These are phyloP conservation scores for Halictus rubicundus DNA, from an alignment of 1,140 invertebrate species.

Conservation along the genomic window DNA sequence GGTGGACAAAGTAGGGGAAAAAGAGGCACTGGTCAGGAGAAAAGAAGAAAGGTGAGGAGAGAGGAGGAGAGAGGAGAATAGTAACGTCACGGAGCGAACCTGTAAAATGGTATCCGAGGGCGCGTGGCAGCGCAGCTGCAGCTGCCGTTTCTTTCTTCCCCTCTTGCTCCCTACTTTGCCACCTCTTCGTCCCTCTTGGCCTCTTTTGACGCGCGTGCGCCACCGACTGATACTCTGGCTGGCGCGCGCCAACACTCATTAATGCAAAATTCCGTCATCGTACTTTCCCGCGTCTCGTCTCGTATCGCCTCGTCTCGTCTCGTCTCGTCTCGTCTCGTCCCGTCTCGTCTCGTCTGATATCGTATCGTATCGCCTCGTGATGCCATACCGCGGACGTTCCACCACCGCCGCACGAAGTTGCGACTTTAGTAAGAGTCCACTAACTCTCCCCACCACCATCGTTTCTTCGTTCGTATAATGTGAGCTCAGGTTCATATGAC, in stretches of 20 bases:
- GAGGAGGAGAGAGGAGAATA: background rate
- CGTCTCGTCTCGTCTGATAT: too few relatives aligned
- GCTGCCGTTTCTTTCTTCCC: constrained; percentile 67
- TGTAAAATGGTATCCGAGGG: constrained; percentile 69
- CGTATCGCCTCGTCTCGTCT: background rate
- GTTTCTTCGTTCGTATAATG: too few relatives aligned
- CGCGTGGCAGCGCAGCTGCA: constrained; percentile 77
- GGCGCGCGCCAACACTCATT: constrained; percentile 72
- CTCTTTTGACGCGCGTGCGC: constrained; percentile 51
- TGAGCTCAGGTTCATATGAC: too few relatives aligned
- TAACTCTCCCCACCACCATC: too few relatives aligned
- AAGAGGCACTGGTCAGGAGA: constrained; percentile 9
- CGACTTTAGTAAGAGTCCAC: too few relatives aligned
- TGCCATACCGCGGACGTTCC: too few relatives aligned
- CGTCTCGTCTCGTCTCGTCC: too few relatives aligned
- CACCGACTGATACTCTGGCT: constrained; percentile 59
- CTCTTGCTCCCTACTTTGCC: background rate
- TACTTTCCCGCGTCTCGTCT: constrained; percentile 49
- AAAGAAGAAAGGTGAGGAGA: constrained; percentile 3
- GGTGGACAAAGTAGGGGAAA: constrained; percentile 29
- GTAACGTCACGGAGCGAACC: constrained; percentile 50
- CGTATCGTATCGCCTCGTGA: too few relatives aligned
- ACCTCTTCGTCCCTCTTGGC: constrained; percentile 16
- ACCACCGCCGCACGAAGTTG: too few relatives aligned
- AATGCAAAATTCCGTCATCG: constrained; percentile 59